Percentiles rank a stretch among this genome's conserved stretches.
Conservation (phyloP, 2,888 invertebrate genomes). For the Polydesmus complanatus region DNA sequence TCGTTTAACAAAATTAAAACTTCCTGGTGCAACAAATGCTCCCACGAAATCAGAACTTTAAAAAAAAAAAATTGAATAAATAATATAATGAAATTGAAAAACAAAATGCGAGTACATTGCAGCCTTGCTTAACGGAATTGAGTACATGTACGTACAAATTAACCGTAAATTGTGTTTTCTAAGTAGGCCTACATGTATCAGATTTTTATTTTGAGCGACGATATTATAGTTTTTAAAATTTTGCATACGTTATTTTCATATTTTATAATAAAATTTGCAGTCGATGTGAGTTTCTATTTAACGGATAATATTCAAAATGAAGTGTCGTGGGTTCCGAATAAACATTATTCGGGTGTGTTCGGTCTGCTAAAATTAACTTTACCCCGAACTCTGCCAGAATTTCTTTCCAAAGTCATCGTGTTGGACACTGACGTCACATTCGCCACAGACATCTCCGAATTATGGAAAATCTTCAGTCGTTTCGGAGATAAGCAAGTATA, state of each 20-base stretch:
- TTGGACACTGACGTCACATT: conserved; percentile 77
- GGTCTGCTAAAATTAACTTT: conserved; percentile 69
- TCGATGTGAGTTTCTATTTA: conserved; percentile 52
- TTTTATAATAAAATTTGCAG: conserved; percentile 35
- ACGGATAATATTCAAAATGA: conserved; percentile 48
- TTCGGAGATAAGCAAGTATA: conserved; percentile 51
- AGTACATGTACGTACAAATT: neutral
- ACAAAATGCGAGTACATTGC: too few species aligned
- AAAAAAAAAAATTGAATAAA: too few species aligned
- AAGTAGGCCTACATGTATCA: neutral
- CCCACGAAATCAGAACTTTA: too few species aligned
- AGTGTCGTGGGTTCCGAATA: conserved; percentile 78
- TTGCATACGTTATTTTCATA: neutral
- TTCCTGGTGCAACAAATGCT: too few species aligned
- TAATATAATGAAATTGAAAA: too few species aligned
- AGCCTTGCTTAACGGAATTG: too few species aligned
- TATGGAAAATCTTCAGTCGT: conserved; percentile 63
- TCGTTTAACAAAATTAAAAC: too few species aligned
- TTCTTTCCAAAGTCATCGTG: conserved; percentile 47
- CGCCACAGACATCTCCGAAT: conserved; percentile 59
- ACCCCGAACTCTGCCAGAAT: conserved; percentile 54
- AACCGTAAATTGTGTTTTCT: neutral
- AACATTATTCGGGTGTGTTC: conserved; percentile 78
- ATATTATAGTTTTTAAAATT: too few species aligned
- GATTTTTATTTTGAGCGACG: too few species aligned